Evolutionary conservation across 2,888 invertebrate genomes (phyloP).

Genomic region (Hedychridium roseum): DNA sequence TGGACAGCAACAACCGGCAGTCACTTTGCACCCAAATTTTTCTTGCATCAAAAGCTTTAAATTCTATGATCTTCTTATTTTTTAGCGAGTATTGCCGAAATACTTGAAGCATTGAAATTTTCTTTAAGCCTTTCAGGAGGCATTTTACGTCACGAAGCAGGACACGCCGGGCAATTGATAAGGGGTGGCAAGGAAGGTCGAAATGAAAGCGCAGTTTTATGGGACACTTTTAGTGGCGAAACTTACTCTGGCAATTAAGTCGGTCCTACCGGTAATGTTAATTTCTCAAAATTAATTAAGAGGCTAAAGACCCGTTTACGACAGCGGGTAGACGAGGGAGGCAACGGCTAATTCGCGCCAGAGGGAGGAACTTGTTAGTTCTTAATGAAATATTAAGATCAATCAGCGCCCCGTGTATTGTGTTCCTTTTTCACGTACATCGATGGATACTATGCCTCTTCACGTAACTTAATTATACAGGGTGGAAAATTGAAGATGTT

Average conservation of each 20-base stretch:
- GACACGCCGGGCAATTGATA: too few species aligned
- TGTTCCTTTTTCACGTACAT: neutral
- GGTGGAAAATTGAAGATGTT: too few species aligned
- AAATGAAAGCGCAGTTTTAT: constrained; percentile 40
- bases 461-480: too few species aligned
- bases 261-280: constrained; percentile 42
- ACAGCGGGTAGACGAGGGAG: constrained; percentile 16
- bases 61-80: neutral
- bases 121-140: too few species aligned
- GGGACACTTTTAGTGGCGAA: constrained; percentile 41
- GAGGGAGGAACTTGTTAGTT: constrained; percentile 15
- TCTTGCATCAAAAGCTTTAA: neutral
- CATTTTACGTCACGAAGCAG: too few species aligned
- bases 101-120: constrained; percentile 6
- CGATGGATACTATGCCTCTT: too few species aligned
- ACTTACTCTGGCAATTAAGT: constrained; percentile 48
- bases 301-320: constrained; percentile 35
- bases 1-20: too few species aligned
- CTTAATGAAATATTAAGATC: constrained; percentile 20
- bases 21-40: too few species aligned
- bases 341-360: neutral
- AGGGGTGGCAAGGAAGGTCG: constrained; percentile 19
- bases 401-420: neutral
- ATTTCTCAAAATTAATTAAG: constrained; percentile 57
- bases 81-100: neutral